Evolutionary conservation across 2,797 vertebrate genomes (phyloP).

Genomic region (Setipinna tenuifilis): DNA sequence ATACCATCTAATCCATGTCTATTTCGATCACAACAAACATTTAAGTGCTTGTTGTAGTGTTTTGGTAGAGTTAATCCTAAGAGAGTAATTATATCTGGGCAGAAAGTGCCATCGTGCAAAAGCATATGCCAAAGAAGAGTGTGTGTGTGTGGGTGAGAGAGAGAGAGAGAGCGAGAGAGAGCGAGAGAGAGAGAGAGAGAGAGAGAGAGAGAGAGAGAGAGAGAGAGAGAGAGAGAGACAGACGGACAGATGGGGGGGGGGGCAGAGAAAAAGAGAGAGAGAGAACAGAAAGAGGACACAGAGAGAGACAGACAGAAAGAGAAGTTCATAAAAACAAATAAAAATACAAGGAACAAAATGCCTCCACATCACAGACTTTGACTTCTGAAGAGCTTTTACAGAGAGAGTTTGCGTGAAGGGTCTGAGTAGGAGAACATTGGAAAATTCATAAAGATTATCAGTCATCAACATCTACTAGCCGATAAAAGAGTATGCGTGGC

Average conservation of each 20-base stretch:
- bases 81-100: neutral
- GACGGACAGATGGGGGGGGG: too few species aligned
- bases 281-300: neutral
- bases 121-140: neutral
- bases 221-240: too few species aligned
- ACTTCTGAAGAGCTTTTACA: too few species aligned
- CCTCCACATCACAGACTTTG: too few species aligned
- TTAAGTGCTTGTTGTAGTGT: neutral
- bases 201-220: too few species aligned
- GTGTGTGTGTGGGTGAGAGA: neutral
- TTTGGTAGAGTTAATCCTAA: neutral
- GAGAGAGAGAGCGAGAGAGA: neutral
- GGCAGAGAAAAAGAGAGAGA: too few species aligned
- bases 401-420: too few species aligned
- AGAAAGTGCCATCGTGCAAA: neutral
- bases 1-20: neutral
- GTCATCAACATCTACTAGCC: neutral
- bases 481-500: neutral
- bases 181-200: too few species aligned
- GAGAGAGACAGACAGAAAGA: too few species aligned
- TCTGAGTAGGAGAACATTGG: neutral
- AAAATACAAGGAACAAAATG: neutral
- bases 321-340: neutral
- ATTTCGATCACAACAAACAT: constrained; percentile 18
- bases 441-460: neutral